Evolutionary conservation across 92 coral and sea anemone genomes (phyloP).

Genomic region (Scolanthus callimorphus): DNA sequence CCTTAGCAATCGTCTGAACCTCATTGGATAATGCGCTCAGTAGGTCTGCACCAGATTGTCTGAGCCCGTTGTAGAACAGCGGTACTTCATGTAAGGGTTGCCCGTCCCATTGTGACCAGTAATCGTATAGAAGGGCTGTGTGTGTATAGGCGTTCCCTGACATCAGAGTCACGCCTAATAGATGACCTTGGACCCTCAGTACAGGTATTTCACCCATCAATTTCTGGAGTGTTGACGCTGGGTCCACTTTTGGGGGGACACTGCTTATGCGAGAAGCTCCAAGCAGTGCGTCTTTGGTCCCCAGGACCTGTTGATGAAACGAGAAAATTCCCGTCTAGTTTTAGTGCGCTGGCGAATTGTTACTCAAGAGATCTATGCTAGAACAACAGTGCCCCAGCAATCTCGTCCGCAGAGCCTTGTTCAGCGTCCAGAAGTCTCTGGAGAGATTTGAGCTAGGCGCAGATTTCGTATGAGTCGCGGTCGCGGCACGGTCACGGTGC

Average conservation of each 20-base stretch:
- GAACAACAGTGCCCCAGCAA: too few species aligned
- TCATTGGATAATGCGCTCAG: conserved; percentile 34
- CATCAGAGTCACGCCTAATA: conserved; percentile 45
- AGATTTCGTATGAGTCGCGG: too few species aligned
- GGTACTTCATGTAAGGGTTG: conserved; percentile 38
- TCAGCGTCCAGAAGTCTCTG: too few species aligned
- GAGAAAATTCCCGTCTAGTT: too few species aligned
- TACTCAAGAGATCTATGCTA: too few species aligned
- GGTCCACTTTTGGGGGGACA: conserved; percentile 27
- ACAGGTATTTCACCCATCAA: conserved; percentile 33
- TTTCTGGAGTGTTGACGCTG: conserved; percentile 31
- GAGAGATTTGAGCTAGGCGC: too few species aligned
- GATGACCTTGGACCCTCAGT: conserved; percentile 32
- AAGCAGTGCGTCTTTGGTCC: conserved; percentile 22
- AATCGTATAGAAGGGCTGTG: conserved; percentile 41
- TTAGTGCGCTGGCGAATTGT: too few species aligned
- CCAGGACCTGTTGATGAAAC: too few species aligned
- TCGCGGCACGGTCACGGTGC: too few species aligned
- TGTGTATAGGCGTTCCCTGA: conserved; percentile 43
- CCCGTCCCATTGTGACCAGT: conserved; percentile 57
- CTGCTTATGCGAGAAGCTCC: conserved; percentile 37
- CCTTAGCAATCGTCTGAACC: conserved; percentile 18
- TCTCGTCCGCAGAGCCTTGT: too few species aligned
- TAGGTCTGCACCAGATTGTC: conserved; percentile 30
- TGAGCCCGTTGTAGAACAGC: conserved; percentile 44